Conservation (phyloP, 23 tunicate genomes). For the Pegea sp. region DNA sequence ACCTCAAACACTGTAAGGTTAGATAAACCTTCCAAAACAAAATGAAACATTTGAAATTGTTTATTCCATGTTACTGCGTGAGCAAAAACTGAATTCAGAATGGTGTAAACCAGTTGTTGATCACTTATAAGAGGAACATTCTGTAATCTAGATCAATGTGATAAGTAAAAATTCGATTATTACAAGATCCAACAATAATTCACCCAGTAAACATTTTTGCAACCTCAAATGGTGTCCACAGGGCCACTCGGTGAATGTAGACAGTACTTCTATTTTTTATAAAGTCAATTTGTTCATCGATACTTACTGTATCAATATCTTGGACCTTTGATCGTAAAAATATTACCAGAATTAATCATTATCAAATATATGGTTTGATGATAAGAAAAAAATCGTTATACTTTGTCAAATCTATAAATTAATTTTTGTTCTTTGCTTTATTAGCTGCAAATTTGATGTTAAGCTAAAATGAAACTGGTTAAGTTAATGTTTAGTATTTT, state of each 20-base stretch:
- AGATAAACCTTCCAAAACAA: conserved; percentile 70
- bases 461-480: too few relatives aligned
- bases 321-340: too few relatives aligned
- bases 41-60: conserved; percentile 30
- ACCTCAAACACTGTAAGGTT: conserved; percentile 69
- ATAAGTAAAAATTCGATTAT: not conserved
- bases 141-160: conserved; percentile 52
- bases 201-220: conserved; percentile 37
- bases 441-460: too few relatives aligned
- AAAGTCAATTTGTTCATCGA: conserved; percentile 69
- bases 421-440: too few relatives aligned
- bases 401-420: too few relatives aligned
- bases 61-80: conserved; percentile 81
- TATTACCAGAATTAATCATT: too few relatives aligned
- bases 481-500: too few relatives aligned
- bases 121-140: conserved; percentile 41
- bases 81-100: conserved; percentile 65
- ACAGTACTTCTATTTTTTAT: conserved; percentile 28
- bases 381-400: too few relatives aligned
- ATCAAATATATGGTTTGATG: too few relatives aligned
- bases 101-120: conserved; percentile 69
- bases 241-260: conserved; percentile 36
- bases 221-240: conserved; percentile 51
- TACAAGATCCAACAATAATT: not conserved
- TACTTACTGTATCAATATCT: too few relatives aligned